Conservation (phyloP, 2,797 vertebrate genomes). For the Alcedo atthis region DNA sequence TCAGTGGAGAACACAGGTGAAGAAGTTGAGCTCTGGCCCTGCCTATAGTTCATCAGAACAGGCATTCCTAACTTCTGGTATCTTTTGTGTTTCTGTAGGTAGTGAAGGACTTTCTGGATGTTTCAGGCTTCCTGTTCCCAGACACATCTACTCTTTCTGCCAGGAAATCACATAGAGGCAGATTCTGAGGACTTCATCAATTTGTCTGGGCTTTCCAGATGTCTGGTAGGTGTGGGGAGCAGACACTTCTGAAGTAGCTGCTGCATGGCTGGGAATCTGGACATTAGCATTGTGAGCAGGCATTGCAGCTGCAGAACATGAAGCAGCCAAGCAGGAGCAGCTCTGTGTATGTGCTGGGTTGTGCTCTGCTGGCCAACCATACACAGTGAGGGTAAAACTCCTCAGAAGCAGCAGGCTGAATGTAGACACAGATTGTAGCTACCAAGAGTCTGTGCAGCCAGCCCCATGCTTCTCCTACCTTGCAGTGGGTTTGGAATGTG, state of each 20-base stretch:
- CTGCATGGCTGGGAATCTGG: not conserved
- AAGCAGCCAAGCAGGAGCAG: not conserved
- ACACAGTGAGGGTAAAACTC: not conserved
- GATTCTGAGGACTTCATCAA: not conserved
- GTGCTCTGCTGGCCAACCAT: not conserved
- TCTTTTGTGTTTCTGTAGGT: not conserved
- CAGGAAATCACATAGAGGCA: not conserved
- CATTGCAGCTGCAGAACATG: not conserved
- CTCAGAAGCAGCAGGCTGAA: not conserved
- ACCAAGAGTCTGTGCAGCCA: not conserved
- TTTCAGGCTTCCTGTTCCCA: not conserved
- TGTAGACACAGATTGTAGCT: not conserved
- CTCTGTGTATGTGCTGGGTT: not conserved
- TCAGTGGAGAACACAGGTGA: not conserved
- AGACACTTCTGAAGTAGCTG: not conserved
- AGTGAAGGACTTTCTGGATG: not conserved
- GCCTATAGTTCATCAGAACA: not conserved
- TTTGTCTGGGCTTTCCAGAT: not conserved
- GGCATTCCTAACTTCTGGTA: not conserved
- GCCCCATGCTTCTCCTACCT: not conserved
- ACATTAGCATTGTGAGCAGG: not conserved
- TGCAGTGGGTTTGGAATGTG: not conserved
- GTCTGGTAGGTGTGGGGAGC: not conserved
- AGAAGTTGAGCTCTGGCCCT: not conserved
- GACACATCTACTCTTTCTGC: not conserved